These are phyloP conservation scores for Meliscaeva auricollis DNA, from an alignment of 2,888 invertebrate genomes.

Conservation along the genomic window DNA sequence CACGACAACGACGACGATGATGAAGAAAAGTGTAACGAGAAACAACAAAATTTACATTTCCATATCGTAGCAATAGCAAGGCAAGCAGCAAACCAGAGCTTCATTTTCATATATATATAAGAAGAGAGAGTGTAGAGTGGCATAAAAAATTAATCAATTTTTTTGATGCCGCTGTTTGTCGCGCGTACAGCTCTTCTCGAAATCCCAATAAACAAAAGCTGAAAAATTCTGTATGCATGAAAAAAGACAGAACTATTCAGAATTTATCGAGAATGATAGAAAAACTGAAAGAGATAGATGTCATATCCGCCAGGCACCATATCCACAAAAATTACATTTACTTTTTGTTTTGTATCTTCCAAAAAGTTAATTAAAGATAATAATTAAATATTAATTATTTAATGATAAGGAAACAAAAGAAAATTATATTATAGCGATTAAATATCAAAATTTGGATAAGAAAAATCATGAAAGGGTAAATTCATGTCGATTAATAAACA, in stretches of 20 bases:
- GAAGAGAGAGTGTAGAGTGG: constrained; percentile 51
- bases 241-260: constrained; percentile 47
- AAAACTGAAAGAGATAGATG: constrained; percentile 51
- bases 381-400: constrained; percentile 25
- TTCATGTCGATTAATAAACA: not conserved
- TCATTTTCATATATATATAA: not conserved
- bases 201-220: constrained; percentile 61
- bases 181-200: constrained; percentile 5
- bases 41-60: constrained; percentile 65
- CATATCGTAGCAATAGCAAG: constrained; percentile 39
- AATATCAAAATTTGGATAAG: constrained; percentile 2
- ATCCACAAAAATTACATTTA: constrained; percentile 29
- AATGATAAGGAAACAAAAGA: constrained; percentile 1
- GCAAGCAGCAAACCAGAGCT: too few relatives aligned
- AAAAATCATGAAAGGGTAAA: too few relatives aligned
- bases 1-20: not conserved
- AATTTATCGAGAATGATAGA: constrained; percentile 27
- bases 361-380: constrained; percentile 17
- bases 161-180: constrained; percentile 62
- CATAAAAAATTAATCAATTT: constrained; percentile 75
- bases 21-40: constrained; percentile 62
- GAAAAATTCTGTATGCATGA: constrained; percentile 66
- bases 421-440: constrained; percentile 23
- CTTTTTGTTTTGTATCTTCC: constrained; percentile 35
- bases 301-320: constrained; percentile 31